These are phyloP conservation scores for Mesochorus sp. DNA, from an alignment of 2,888 invertebrate species.

Conservation along the genomic window DNA sequence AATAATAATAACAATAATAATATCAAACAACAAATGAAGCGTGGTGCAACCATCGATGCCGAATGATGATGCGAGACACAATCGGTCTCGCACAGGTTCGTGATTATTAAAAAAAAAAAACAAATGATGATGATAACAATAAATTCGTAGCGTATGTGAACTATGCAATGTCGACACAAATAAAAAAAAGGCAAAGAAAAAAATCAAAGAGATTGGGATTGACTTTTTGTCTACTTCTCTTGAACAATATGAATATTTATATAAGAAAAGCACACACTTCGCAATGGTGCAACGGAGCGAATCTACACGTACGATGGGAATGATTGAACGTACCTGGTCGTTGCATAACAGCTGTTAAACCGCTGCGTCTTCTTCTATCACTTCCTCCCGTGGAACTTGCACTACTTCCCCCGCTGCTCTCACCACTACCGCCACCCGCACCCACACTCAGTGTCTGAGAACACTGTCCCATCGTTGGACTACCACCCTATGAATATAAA, in stretches of 20 bases:
- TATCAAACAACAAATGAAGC: constrained; percentile 37
- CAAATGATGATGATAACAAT: not conserved
- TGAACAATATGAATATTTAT: constrained; percentile 6
- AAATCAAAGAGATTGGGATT: constrained; percentile 23
- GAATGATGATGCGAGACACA: constrained; percentile 32
- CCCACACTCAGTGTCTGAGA: constrained; percentile 80
- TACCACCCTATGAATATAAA: constrained; percentile 77
- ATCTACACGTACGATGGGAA: not conserved
- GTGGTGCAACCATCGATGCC: constrained; percentile 45
- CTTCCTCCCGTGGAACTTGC: constrained; percentile 82
- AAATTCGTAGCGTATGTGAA: not conserved
- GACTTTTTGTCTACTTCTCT: constrained; percentile 9
- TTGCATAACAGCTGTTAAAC: constrained; percentile 93
- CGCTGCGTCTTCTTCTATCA: constrained; percentile 90
- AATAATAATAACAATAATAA: not conserved
- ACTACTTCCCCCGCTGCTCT: constrained; percentile 81
- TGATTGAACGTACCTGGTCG: constrained; percentile 87
- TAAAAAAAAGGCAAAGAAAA: constrained; percentile 40
- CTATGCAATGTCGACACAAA: not conserved
- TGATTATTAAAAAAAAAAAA: not conserved
- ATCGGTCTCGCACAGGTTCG: constrained; percentile 33
- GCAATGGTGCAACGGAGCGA: constrained; percentile 50
- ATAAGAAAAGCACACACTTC: constrained; percentile 4
- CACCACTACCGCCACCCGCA: constrained; percentile 76
- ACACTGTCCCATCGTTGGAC: constrained; percentile 81